Conservation (phyloP, 2,113 vertebrate genomes). For the Glaucidium brasilianum region DNA sequence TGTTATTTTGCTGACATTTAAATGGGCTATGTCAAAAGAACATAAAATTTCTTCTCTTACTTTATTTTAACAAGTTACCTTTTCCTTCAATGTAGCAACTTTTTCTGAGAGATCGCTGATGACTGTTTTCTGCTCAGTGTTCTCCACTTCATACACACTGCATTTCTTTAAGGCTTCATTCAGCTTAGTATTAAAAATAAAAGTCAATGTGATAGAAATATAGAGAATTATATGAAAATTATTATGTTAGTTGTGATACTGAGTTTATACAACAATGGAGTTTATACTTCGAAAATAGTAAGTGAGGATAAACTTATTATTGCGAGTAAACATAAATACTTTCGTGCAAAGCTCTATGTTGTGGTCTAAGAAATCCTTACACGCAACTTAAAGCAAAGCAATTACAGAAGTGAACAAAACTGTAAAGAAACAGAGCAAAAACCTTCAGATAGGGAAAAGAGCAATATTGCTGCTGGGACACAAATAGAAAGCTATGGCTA, state of each 20-base stretch:
- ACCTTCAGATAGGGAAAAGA: not conserved
- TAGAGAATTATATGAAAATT: not conserved
- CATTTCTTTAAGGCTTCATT: constrained; percentile 73
- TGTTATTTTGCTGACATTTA: not conserved
- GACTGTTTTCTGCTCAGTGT: constrained; percentile 73
- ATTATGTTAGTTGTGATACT: not conserved
- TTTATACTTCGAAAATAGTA: not conserved
- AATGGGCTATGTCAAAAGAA: not conserved
- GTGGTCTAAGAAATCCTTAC: not conserved
- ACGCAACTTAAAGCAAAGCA: not conserved
- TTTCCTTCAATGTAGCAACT: constrained; percentile 79
- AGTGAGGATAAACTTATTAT: not conserved
- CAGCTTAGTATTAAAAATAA: constrained; percentile 69
- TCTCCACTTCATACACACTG: constrained; percentile 75
- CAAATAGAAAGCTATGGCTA: not conserved
- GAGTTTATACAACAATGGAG: not conserved
- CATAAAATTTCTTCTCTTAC: not conserved
- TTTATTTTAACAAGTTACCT: constrained; percentile 69
- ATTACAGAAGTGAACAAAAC: not conserved
- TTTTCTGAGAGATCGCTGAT: constrained; percentile 81
- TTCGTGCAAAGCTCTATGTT: not conserved
- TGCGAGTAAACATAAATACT: not conserved
- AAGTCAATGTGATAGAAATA: not conserved
- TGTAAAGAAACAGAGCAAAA: not conserved
- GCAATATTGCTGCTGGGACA: not conserved